phyloP scores from a whole-genome alignment of 2,113 vertebrate genomes.

The Oenanthe melanoleuca region DNA sequence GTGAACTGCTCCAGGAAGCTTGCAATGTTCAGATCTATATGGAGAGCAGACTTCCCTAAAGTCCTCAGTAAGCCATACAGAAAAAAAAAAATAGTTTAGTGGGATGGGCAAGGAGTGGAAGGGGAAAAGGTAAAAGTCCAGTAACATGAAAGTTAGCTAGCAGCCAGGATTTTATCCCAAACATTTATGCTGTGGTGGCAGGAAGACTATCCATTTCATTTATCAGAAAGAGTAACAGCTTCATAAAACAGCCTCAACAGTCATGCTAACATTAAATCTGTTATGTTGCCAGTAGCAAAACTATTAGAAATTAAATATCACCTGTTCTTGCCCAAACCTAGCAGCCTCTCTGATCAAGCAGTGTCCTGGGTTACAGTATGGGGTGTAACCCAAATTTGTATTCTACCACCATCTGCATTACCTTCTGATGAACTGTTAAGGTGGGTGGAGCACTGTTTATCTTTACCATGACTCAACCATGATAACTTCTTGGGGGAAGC shows the following conservation, averaged over 20 bases:
- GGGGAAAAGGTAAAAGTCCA: background rate
- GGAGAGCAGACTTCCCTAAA: background rate
- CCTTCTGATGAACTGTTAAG: background rate
- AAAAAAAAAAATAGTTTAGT: background rate
- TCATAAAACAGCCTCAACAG: background rate
- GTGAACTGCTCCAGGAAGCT: background rate
- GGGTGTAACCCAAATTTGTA: background rate
- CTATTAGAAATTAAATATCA: background rate
- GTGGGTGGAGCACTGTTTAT: background rate
- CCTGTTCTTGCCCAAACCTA: background rate
- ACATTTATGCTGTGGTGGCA: background rate
- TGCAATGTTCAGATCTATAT: background rate
- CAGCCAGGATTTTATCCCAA: background rate
- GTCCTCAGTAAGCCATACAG: background rate
- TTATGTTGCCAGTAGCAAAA: background rate
- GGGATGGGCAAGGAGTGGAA: accelerated
- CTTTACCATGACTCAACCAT: background rate
- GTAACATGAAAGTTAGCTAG: background rate
- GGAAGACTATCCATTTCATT: background rate
- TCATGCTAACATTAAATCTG: background rate
- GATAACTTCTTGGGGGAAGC: background rate
- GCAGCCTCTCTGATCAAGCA: background rate
- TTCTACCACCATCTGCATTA: background rate
- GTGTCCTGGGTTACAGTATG: background rate
- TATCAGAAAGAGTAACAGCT: background rate